Evolutionary conservation across 1,140 invertebrate genomes (phyloP), one percentile per base, ranked within the genome.

Genomic region (Patella vulgata): DNA sequence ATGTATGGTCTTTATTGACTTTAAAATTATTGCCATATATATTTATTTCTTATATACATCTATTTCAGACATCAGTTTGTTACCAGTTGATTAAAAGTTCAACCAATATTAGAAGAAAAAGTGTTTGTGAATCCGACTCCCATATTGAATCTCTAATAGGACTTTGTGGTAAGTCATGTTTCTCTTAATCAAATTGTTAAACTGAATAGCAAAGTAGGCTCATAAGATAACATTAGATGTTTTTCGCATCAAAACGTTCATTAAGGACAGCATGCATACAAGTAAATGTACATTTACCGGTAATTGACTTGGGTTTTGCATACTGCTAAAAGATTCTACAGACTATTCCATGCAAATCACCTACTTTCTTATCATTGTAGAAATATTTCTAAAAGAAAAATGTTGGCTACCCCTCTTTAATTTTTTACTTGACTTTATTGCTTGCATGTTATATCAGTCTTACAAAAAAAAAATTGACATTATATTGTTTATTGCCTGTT

Each of bases 91-190:
- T 40, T 42, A 46, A 23, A 58, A 30, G 48, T 31, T 36, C 33
- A 36, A n/a, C 48, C 25, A 21, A 9, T 40, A 31, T 36, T 21
- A 27, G 25, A 19, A 36, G 46, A 53, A 42, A 21, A 21, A 30
- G 40, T 27, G n/a, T 54, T 36, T 54, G 52, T 54, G 42, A 46
- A 33, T 42, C 48, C 23, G 40, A 52, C 23, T 50, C 62, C 1
- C 62, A 56, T 11, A 39, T 64, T 14, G 62, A 64, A 43, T 54
- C 62, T 25, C 43, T 64, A 28, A 64, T 64, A 17, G 31, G 21
- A 36, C 27, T 64, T 46, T 64, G 62, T 52, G 56, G 62, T 64
- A 40, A 58, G 62, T 63, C 23, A n/a, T 0, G 11, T 14, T 25
- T 14, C 3, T 19, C 23, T 25, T 40, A 21, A 39, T 2, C 36